Conservation (phyloP, 2,113 vertebrate species). For the Misgurnus mizolepis region DNA sequence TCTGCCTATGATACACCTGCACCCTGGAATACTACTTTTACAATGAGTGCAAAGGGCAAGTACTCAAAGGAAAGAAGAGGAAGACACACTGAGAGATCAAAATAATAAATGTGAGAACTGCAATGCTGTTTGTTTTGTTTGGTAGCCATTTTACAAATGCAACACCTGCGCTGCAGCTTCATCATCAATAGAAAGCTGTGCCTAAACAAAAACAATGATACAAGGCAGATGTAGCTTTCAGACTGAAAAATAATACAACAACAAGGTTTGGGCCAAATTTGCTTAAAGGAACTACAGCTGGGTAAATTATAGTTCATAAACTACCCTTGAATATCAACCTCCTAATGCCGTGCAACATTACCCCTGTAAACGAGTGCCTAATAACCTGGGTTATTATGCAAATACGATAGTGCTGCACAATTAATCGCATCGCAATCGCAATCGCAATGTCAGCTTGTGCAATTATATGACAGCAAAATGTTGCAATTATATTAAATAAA, state of each 20-base stretch:
- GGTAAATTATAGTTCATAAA: no score
- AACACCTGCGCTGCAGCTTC: neutral
- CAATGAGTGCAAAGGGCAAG: slow-evolving; percentile 71
- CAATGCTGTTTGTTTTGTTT: slow-evolving; percentile 34
- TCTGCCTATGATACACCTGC: slow-evolving; percentile 58
- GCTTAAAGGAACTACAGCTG: neutral
- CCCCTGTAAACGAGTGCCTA: slow-evolving; percentile 20
- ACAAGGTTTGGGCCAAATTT: neutral
- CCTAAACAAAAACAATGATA: neutral
- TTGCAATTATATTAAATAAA: no score
- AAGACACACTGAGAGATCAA: slow-evolving; percentile 13
- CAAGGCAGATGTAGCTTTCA: slow-evolving; percentile 9
- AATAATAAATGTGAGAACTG: neutral
- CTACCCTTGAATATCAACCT: neutral
- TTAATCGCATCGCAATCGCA: no score
- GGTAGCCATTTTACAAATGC: slow-evolving; percentile 27
- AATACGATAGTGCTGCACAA: no score
- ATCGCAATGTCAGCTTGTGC: no score
- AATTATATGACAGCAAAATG: no score
- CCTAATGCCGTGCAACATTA: slow-evolving; percentile 14
- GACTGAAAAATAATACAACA: neutral
- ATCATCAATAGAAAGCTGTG: neutral
- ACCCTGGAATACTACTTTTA: slow-evolving; percentile 66
- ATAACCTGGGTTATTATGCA: slow-evolving; percentile 11
- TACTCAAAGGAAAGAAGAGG: slow-evolving; percentile 55